These are phyloP conservation scores for Hylia prasina DNA, from an alignment of 2,113 vertebrate species.

Conservation along the genomic window DNA sequence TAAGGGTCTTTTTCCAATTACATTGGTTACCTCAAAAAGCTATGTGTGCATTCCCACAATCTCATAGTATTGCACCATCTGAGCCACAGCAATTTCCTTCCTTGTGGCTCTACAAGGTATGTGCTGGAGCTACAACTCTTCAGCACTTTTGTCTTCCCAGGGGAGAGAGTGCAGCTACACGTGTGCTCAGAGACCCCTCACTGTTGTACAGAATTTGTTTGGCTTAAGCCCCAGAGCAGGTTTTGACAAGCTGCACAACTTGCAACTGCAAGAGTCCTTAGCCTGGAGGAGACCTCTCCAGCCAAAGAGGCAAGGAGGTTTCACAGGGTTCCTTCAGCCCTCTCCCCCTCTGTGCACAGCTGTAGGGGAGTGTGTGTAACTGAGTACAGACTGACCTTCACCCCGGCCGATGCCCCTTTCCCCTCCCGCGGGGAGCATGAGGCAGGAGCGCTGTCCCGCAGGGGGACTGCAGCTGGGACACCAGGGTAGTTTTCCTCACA, in stretches of 20 bases:
- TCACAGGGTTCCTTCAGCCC: neutral
- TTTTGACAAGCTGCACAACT: neutral
- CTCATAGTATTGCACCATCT: neutral
- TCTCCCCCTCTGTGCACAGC: neutral
- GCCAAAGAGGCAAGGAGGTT: neutral
- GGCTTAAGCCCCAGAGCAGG: neutral
- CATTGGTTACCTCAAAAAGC: neutral
- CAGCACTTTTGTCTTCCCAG: neutral
- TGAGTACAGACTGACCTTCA: neutral
- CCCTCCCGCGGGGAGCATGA: neutral
- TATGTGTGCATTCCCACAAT: neutral
- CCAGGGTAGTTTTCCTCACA: neutral
- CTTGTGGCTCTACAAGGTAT: neutral
- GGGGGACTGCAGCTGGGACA: neutral
- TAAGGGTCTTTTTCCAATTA: neutral
- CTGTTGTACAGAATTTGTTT: neutral
- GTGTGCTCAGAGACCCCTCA: neutral
- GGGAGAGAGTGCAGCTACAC: neutral
- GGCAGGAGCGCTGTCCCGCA: neutral
- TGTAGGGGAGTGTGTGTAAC: neutral
- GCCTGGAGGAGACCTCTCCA: neutral
- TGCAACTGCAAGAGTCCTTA: neutral
- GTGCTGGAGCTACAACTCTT: neutral
- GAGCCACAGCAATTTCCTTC: neutral
- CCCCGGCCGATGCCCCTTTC: accelerated